These are phyloP conservation scores for Diplodus sargus DNA, from an alignment of 2,797 vertebrate genomes.

Conservation along the genomic window DNA sequence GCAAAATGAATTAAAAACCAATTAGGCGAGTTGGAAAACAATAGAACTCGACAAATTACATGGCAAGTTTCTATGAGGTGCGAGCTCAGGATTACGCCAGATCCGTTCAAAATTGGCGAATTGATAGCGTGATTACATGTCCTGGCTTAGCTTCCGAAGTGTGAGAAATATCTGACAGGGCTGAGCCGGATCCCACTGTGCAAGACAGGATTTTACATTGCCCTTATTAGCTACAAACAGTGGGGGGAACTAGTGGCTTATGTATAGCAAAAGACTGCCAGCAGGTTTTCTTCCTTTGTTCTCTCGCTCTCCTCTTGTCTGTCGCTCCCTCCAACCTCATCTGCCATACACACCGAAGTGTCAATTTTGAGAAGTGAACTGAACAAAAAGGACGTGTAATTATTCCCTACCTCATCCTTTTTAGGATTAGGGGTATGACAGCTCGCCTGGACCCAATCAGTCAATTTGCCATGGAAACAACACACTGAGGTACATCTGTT, in stretches of 20 bases:
- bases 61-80: slow-evolving; percentile 40
- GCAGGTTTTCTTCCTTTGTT: slow-evolving; percentile 67
- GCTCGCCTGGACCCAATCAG: slow-evolving; percentile 45
- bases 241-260: slow-evolving; percentile 70
- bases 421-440: slow-evolving; percentile 13
- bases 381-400: slow-evolving; percentile 64
- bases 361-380: slow-evolving; percentile 47
- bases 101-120: slow-evolving; percentile 48
- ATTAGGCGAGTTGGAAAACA: slow-evolving; percentile 60
- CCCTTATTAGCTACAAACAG: slow-evolving; percentile 80
- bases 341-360: slow-evolving; percentile 25
- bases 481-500: slow-evolving; percentile 54
- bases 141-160: slow-evolving; percentile 61
- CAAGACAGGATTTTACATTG: slow-evolving; percentile 71
- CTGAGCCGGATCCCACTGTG: slow-evolving; percentile 72
- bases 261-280: slow-evolving; percentile 67
- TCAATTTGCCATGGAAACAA: slow-evolving; percentile 57
- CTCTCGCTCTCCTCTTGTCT: slow-evolving; percentile 35
- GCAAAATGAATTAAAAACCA: slow-evolving; percentile 73
- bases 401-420: slow-evolving; percentile 35
- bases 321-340: slow-evolving; percentile 43
- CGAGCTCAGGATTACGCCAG: slow-evolving; percentile 43
- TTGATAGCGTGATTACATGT: slow-evolving; percentile 68
- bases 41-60: slow-evolving; percentile 50
- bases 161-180: slow-evolving; percentile 64